Conservation (phyloP, 1,140 invertebrate genomes). For the Euborellia annulipes region DNA sequence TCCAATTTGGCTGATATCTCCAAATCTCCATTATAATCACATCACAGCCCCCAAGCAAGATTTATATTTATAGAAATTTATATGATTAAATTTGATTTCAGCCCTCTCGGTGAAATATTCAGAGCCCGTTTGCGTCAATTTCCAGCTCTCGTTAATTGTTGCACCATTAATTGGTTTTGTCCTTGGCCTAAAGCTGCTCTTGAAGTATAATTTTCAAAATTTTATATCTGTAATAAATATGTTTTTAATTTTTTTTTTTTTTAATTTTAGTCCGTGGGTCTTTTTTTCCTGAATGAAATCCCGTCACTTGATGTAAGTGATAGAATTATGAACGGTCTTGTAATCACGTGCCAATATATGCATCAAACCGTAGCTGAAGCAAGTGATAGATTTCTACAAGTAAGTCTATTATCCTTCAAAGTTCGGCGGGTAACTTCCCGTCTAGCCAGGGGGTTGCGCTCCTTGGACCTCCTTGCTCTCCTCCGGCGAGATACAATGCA, state of each 20-base stretch:
- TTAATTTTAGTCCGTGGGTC: conserved; percentile 28
- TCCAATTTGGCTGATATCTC: no score
- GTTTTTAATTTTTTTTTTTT: conserved; percentile 2
- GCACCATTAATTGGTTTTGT: conserved; percentile 61
- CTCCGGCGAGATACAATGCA: no score
- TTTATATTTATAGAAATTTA: no score
- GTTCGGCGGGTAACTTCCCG: no score
- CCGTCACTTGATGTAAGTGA: conserved; percentile 31
- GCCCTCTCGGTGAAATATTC: conserved; percentile 50
- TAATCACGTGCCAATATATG: conserved; percentile 42
- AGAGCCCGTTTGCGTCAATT: conserved; percentile 49
- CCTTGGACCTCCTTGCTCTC: no score
- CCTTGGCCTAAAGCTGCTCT: conserved; percentile 47
- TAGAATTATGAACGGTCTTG: conserved; percentile 34
- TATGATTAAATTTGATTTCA: conserved; percentile 26
- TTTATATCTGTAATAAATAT: neutral
- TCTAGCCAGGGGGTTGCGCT: no score
- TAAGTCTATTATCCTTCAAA: no score
- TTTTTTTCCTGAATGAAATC: conserved; percentile 34
- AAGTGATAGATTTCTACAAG: conserved; percentile 33
- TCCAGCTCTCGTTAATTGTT: conserved; percentile 56
- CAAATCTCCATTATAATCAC: no score
- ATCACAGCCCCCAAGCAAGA: no score
- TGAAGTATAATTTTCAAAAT: conserved; percentile 23
- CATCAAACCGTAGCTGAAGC: conserved; percentile 42